A percentile compares a stretch with the other conserved stretches of the same genome.
Conservation (phyloP, 2,113 vertebrate species). For the Trochalopteron elliotii region DNA sequence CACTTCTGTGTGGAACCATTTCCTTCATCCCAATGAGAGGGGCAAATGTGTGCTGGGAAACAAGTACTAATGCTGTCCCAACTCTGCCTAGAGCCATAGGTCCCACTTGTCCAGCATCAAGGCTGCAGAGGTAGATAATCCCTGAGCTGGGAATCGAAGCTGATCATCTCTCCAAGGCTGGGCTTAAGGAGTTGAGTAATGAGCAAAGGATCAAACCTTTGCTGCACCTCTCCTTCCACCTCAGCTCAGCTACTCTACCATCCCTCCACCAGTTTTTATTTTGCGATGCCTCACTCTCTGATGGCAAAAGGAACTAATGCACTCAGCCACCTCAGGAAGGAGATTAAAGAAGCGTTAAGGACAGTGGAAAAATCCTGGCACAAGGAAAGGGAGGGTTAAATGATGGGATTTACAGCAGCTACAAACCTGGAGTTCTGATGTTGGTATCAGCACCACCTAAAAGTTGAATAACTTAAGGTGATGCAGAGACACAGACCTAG, state of each 20-base stretch:
- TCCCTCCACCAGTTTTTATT: neutral
- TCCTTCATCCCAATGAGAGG: neutral
- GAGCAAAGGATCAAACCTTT: neutral
- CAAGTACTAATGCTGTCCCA: neutral
- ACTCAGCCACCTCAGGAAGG: neutral
- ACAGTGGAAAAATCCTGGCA: neutral
- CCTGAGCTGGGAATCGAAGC: neutral
- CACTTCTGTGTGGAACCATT: fast-evolving
- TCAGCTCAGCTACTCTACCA: neutral
- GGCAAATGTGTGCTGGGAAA: neutral
- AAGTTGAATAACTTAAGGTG: neutral
- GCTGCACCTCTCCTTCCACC: neutral
- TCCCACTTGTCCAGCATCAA: neutral
- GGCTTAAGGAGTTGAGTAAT: neutral
- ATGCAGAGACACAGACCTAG: neutral
- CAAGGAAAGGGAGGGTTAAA: neutral
- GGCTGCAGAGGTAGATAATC: neutral
- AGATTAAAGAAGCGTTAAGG: neutral
- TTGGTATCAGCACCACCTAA: neutral
- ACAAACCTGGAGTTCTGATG: neutral
- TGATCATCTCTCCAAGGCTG: neutral
- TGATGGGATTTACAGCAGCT: fast-evolving
- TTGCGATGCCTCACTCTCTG: fast-evolving
- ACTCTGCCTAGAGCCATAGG: neutral
- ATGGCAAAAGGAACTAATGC: neutral